phyloP scores from a whole-genome alignment of 2,797 vertebrate genomes.

The Smutsia gigantea region DNA sequence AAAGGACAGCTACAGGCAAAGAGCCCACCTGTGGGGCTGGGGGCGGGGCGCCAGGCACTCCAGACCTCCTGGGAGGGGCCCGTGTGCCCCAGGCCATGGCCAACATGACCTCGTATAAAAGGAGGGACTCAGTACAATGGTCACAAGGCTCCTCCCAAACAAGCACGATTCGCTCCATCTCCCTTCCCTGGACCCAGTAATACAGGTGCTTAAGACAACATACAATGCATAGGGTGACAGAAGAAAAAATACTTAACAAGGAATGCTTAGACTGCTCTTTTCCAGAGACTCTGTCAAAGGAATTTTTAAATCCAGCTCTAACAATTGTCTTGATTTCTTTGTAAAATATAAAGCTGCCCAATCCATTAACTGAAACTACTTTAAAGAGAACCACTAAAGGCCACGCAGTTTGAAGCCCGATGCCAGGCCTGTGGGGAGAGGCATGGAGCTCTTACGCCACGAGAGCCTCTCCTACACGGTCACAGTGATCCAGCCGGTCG shows the following conservation, averaged over 20 bases:
- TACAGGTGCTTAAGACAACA: fast-evolving
- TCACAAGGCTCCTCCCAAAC: fast-evolving
- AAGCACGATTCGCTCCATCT: fast-evolving
- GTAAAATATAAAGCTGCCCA: not conserved
- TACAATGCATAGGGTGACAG: fast-evolving
- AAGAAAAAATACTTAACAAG: not conserved
- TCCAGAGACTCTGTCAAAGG: not conserved
- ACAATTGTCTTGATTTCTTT: not conserved
- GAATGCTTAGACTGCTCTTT: not conserved
- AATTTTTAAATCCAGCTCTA: not conserved
- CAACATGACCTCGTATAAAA: fast-evolving
- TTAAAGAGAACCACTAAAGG: not conserved
- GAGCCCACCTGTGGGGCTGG: too few relatives aligned
- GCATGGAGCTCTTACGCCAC: too few relatives aligned
- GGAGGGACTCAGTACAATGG: fast-evolving
- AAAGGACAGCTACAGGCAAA: not conserved
- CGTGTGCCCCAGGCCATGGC: not conserved
- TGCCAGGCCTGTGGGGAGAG: not conserved
- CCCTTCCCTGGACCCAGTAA: not conserved
- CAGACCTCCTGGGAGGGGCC: too few relatives aligned
- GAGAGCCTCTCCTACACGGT: too few relatives aligned
- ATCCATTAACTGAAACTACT: not conserved
- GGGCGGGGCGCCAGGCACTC: too few relatives aligned
- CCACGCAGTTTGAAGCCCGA: fast-evolving
- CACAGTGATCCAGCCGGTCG: fast-evolving